Conservation (phyloP, 2,888 invertebrate species). For the Epiblema foenella region DNA sequence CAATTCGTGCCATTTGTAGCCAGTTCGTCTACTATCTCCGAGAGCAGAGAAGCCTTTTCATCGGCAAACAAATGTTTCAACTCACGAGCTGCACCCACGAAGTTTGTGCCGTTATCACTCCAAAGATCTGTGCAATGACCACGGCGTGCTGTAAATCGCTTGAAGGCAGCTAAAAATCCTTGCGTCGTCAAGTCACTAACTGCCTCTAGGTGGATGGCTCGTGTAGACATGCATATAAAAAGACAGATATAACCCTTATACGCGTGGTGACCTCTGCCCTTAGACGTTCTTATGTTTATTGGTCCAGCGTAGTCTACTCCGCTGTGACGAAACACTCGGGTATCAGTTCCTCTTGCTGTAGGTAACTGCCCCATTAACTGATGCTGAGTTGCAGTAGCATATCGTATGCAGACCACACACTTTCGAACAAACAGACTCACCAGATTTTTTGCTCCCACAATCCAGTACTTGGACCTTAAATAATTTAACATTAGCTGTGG, state of each 20-base stretch:
- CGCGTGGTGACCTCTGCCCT: constrained; percentile 7
- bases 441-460: constrained; percentile 7
- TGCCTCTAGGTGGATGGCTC: too few species aligned
- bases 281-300: constrained; percentile 2
- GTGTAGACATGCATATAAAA: too few species aligned
- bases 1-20: constrained; percentile 14
- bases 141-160: constrained; percentile 20
- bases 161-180: too few species aligned
- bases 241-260: constrained; percentile 9
- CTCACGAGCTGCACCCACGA: constrained; percentile 3
- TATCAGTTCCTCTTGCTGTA: background rate
- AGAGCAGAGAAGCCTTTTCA: background rate
- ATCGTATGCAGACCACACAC: constrained; percentile 6
- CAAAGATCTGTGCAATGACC: constrained; percentile 44
- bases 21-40: background rate
- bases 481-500: constrained; percentile 16
- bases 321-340: background rate
- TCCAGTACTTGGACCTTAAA: constrained; percentile 23
- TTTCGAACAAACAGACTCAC: background rate
- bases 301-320: constrained; percentile 20
- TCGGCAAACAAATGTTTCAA: constrained; percentile 3
- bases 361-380: constrained; percentile 28
- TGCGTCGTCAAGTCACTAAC: too few species aligned
- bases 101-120: constrained; percentile 41
- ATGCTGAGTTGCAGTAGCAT: background rate